A percentile compares a stretch with the other conserved stretches of the same genome.
These are phyloP conservation scores for Pandemis corylana DNA, from an alignment of 2,888 invertebrate genomes.

Conservation along the genomic window DNA sequence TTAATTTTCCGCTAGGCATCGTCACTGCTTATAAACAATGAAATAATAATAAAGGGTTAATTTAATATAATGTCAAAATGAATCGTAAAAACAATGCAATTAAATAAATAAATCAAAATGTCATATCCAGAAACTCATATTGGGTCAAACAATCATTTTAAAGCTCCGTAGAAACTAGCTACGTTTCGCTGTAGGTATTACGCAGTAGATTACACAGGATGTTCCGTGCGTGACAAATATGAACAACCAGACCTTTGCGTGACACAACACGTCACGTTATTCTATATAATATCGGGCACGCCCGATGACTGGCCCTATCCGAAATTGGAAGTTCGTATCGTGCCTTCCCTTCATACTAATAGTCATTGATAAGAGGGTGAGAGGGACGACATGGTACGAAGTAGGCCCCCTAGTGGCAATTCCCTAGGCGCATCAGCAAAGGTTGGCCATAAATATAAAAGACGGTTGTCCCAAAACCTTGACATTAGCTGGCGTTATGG, in stretches of 20 bases:
- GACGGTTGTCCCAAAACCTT: constrained; percentile 13
- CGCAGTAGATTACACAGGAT: neutral
- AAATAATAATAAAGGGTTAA: too few species aligned
- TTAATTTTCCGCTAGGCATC: too few species aligned
- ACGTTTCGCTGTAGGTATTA: neutral
- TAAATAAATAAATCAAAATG: too few species aligned
- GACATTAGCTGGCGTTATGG: constrained; percentile 9
- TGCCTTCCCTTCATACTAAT: too few species aligned
- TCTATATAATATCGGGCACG: constrained; percentile 13
- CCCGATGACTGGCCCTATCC: neutral
- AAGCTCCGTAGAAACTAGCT: neutral
- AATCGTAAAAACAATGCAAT: too few species aligned
- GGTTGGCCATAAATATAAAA: constrained; percentile 8
- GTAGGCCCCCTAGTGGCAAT: neutral
- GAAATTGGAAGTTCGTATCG: too few species aligned
- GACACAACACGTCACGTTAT: constrained; percentile 1
- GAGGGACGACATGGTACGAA: too few species aligned
- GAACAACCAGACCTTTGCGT: neutral
- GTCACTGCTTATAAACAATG: too few species aligned
- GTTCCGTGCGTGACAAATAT: constrained; percentile 11
- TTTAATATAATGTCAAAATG: too few species aligned
- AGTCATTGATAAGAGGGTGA: too few species aligned
- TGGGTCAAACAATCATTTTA: neutral
- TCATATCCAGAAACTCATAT: too few species aligned
- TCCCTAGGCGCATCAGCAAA: constrained; percentile 2